Evolutionary conservation across 2,797 vertebrate genomes (phyloP), one percentile per base, ranked within the genome.

Genomic region (Sylvia borin): DNA sequence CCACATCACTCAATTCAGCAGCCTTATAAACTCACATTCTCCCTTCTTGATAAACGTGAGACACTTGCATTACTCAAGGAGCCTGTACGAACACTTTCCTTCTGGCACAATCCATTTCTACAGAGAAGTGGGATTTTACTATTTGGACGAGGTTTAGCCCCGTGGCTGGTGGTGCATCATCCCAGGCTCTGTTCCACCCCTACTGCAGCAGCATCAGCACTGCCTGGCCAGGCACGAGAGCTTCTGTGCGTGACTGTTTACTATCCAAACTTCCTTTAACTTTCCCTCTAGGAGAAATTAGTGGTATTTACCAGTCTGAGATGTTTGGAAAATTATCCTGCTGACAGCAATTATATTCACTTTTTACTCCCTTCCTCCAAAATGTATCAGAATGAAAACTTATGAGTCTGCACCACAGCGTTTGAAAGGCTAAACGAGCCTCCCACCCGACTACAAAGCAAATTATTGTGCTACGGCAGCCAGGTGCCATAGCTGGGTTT

Each of bases 361-460:
- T 95, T 95, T 94, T 92, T 92, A 31, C 50, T 68, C 13, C n/a
- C 45, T 83, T 78, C 64, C 78, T 91, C 85, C 22, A 72, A 77
- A 94, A 55, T 55, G 51, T 60, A 67, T 77, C 64, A 18, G 95
- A 96, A 95, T 16, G 34, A 80, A 96, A 95, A 92, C 53, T 77
- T 93, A 61, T 0, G 42, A 75, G 70, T 95, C 84, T 90, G 62
- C 47, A 88, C 19, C 32, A 18, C 48, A 64, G 4, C 29, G 2
- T 92, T 97, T 95, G 40, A 91, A 87, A 94, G 47, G 65, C 55
- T 57, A 93, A 94, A 88, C 29, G 75, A 95, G 85, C 80, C 26
- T 76, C 54, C 29, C 16, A 32, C 24, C 11, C 13, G 1, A 50
- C 53, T 87, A 86, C 92, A 85, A 92, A 83, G 58, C 80, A 71